Evolutionary conservation across 1,140 invertebrate genomes (phyloP), one percentile per base, ranked within the genome.

Genomic region (Drosophila obscura): DNA sequence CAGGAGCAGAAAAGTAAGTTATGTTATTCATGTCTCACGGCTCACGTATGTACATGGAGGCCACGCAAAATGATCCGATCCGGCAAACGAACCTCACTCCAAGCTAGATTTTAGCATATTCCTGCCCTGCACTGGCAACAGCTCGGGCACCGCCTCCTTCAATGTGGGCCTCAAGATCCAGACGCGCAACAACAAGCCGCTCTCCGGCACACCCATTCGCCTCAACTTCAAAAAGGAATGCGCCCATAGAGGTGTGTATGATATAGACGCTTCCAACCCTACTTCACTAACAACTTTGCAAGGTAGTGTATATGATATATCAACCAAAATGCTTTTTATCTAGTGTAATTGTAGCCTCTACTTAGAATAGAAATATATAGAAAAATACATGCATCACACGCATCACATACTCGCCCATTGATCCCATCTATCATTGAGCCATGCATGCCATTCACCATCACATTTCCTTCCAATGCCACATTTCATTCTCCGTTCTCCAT

Each of bases 171-270:
- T 99, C 52, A 94, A 96, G 68, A 97, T 99, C 71, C 95, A 97
- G 92, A 96, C 93, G 90, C 94, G 94, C 87, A 95, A 94, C 92
- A 95, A 94, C 74, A 93, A 94, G 87, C 95, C 96, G 50, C 92
- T 98, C 61, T 95, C 96, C 85, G 97, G 97, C 80, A 98, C 97
- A 81, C 97, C 98, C 59, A 94, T 99, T 68, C 94, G 96, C 90
- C 94, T 99, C 72, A 96, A 95, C 90, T 94, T 99, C 81, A 95
- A 96, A 92, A 99, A 99, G 95, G 96, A 98, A 94, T 99, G 98
- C 94, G 95, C 96, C 92, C 95, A 96, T 93, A 95, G 96, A 95
- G 96, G 96, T 97, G 94, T 95, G 95, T 94, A 94, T 94, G 93
- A 91, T 90, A 91, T 91, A 89, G 84, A 91, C 87, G 90, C 90